Percentiles rank a stretch among this genome's conserved stretches.
phyloP scores from a whole-genome alignment of 2,797 vertebrate species.

The Eidolon dupreanum region DNA sequence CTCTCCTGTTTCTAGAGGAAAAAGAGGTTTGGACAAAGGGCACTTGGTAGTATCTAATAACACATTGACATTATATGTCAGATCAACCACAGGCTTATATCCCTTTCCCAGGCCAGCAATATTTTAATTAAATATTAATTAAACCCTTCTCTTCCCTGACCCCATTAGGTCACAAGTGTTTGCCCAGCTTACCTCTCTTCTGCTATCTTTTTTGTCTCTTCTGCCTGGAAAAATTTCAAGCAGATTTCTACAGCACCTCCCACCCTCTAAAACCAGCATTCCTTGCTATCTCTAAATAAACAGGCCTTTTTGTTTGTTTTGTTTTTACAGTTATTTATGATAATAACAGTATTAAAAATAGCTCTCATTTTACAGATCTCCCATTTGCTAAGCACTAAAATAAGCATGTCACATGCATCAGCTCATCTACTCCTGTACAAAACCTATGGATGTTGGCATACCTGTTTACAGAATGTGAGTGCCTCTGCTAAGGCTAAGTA shows the following conservation, averaged over 20 bases:
- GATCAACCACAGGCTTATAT: background rate
- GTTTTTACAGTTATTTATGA: constrained; percentile 49
- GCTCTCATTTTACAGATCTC: background rate
- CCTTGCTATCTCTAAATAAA: constrained; percentile 9
- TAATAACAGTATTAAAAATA: constrained; percentile 48
- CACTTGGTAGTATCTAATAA: background rate
- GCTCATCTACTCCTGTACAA: background rate
- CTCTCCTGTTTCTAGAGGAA: background rate
- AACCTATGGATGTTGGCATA: background rate
- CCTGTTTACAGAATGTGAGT: background rate
- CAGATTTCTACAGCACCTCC: background rate
- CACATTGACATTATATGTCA: background rate
- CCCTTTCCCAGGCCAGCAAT: background rate
- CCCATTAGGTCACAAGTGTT: background rate
- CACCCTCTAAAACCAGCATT: background rate
- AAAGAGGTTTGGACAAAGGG: background rate
- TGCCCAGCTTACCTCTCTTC: background rate
- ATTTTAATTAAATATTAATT: constrained; percentile 50
- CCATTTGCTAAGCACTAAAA: background rate
- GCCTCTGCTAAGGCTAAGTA: background rate
- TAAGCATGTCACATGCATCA: background rate
- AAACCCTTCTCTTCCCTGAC: background rate
- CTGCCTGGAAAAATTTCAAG: background rate
- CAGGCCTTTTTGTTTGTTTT: constrained; percentile 9
- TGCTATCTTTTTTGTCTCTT: background rate